phyloP scores from a whole-genome alignment of 1,140 invertebrate genomes.

The Pararge aegeria region DNA sequence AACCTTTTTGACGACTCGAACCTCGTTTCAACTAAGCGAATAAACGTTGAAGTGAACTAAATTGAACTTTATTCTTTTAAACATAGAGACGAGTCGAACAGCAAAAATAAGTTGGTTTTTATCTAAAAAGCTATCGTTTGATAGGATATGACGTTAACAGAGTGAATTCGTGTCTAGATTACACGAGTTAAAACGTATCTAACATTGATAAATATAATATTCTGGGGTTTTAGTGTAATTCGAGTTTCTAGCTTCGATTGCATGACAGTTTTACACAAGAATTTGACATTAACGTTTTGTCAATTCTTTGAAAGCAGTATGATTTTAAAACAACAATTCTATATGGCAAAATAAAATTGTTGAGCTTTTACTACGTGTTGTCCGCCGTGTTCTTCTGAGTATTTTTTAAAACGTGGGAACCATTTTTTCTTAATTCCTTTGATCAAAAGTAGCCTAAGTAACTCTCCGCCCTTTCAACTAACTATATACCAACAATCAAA shows the following conservation, averaged over 20 bases:
- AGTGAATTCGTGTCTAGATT: conserved; percentile 26
- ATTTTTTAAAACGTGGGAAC: no score
- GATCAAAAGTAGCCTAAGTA: no score
- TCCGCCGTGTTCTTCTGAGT: no score
- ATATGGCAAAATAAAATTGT: no score
- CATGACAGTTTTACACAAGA: neutral
- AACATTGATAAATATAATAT: neutral
- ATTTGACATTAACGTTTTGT: no score
- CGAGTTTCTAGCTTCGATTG: neutral
- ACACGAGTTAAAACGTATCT: conserved; percentile 20
- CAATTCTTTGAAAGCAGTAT: no score
- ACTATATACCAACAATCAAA: no score
- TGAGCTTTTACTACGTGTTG: no score
- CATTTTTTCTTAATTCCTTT: no score
- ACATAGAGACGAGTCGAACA: conserved; percentile 1
- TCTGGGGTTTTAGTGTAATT: neutral
- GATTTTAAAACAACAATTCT: no score
- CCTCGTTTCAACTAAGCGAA: neutral
- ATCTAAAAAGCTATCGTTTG: conserved; percentile 26
- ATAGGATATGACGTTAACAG: conserved; percentile 37
- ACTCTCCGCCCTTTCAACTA: no score
- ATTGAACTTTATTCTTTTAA: neutral
- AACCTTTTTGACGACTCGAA: conserved; percentile 20
- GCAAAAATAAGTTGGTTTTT: conserved; percentile 11
- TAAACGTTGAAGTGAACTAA: neutral